phyloP scores from a whole-genome alignment of 2,888 invertebrate species.

The Zygogramma bicolorata region DNA sequence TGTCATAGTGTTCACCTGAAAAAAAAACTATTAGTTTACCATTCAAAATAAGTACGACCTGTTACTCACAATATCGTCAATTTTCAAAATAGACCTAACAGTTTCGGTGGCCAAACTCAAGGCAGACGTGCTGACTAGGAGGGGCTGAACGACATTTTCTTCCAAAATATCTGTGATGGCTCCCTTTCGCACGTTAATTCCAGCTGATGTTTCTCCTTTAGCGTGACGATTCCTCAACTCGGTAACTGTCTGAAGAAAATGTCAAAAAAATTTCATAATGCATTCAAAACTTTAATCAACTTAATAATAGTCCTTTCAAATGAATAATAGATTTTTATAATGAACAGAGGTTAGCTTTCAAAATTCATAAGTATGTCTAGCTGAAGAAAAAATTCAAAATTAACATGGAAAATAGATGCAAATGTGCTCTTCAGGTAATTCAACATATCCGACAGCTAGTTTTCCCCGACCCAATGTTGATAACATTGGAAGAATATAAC shows the following conservation, averaged over 20 bases:
- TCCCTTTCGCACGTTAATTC: slow-evolving; percentile 97
- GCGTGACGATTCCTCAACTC: slow-evolving; percentile 96
- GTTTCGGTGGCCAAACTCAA: slow-evolving; percentile 96
- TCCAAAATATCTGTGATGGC: slow-evolving; percentile 96
- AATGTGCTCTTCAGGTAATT: too few relatives aligned
- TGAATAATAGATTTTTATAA: too few relatives aligned
- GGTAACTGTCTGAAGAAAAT: slow-evolving; percentile 80
- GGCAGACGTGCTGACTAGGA: slow-evolving; percentile 94
- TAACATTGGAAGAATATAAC: too few relatives aligned
- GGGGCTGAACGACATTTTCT: slow-evolving; percentile 97
- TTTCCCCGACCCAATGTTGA: too few relatives aligned
- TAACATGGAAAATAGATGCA: too few relatives aligned
- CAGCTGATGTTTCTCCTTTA: slow-evolving; percentile 85
- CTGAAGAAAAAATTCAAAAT: too few relatives aligned
- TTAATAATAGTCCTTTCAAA: too few relatives aligned
- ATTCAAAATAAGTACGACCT: not conserved
- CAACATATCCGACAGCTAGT: too few relatives aligned
- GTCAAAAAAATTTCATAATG: not conserved
- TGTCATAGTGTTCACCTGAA: slow-evolving; percentile 71
- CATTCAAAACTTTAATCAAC: too few relatives aligned
- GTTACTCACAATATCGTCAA: slow-evolving; percentile 95
- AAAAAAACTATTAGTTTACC: slow-evolving; percentile 48
- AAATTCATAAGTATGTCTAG: too few relatives aligned
- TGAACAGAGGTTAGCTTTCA: too few relatives aligned
- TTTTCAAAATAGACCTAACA: slow-evolving; percentile 97